Percentiles rank a stretch among this genome's conserved stretches.
Evolutionary conservation across 2,113 vertebrate species (phyloP).

Genomic region (Sardina pilchardus): DNA sequence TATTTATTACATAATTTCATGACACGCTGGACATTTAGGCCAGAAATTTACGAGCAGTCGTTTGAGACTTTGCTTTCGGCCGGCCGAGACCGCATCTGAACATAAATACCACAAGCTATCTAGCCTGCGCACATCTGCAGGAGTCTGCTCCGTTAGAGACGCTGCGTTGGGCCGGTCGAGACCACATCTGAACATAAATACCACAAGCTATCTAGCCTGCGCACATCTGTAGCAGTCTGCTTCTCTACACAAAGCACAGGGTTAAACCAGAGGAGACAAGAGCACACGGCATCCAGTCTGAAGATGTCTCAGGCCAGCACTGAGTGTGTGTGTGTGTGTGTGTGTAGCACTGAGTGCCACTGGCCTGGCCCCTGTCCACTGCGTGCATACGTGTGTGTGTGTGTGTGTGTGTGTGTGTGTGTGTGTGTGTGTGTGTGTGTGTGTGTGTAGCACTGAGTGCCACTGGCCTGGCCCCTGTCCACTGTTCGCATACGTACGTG

Average conservation of each 20-base stretch:
- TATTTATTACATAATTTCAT: conserved; percentile 5
- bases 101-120: background rate
- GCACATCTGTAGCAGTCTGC: background rate
- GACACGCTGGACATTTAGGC: background rate
- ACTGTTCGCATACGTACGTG: no score
- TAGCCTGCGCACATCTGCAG: conserved; percentile 14
- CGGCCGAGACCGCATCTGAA: background rate
- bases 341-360: conserved; percentile 18
- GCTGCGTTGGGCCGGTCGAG: background rate
- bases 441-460: no score
- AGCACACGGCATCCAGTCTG: conserved; percentile 22
- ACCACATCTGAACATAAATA: no score
- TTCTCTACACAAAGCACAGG: conserved; percentile 56
- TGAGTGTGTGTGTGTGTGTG: conserved; percentile 3
- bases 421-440: no score
- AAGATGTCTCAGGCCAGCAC: conserved; percentile 37
- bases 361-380: conserved; percentile 33
- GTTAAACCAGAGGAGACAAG: background rate
- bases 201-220: conserved; percentile 17
- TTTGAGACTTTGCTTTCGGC: background rate
- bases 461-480: no score
- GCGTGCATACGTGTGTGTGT: conserved; percentile 20
- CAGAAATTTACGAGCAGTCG: background rate
- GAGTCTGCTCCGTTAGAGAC: conserved; percentile 7
- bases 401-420: background rate